Base-by-base conservation (phyloP, 2,797 vertebrate genomes). In the Artibeus jamaicensis region DNA sequence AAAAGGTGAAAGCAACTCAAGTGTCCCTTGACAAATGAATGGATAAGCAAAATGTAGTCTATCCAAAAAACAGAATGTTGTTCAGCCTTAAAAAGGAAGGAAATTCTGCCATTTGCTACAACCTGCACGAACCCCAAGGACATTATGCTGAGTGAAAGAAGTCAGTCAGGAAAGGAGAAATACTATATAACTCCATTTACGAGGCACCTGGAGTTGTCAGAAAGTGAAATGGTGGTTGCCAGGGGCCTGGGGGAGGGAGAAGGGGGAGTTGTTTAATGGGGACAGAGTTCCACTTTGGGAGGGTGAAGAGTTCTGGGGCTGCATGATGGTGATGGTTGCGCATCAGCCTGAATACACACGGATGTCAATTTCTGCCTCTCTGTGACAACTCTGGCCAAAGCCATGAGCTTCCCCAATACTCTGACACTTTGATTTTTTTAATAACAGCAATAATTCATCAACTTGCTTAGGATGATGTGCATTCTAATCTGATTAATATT, bases 401-500 rank as follows among this genome's bases (percentile, higher is more conserved):
- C 78, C 22, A 34, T 12, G n/a, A 21, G 68, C 48, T 83, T 46
- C 46, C 68, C 53, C 12, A 24, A 37, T 76, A 34, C 78, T 83
- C 86, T 70, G 88, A 84, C 86, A 89, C 22, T 67, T 68, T 59
- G 70, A 39, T 37, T 82, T 94, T 77, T 92, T 77, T 21, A 94
- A 71, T 73, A 55, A 83, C n/a, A 90, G 59, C 48, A 59, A n/a
- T 44, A 92, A 94, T 67, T 87, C 82, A 79, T 81, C 74, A 74
- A 73, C 77, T 88, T 0, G n/a, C 87, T 55, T 0, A 1, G 89
- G 55, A 68, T 74, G 78, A 92, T 74, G n/a, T 57, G 85, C 62
- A 67, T 70, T 78, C 65, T 92, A 79, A 96, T 91, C 92, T 88
- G 85, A 96, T 90, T 86, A 94, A 12, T 87, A 76, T 96, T 87